A percentile compares a stretch with the other conserved stretches of the same genome.
phyloP scores from a whole-genome alignment of 2,888 invertebrate species.

The Morpho achilles region DNA sequence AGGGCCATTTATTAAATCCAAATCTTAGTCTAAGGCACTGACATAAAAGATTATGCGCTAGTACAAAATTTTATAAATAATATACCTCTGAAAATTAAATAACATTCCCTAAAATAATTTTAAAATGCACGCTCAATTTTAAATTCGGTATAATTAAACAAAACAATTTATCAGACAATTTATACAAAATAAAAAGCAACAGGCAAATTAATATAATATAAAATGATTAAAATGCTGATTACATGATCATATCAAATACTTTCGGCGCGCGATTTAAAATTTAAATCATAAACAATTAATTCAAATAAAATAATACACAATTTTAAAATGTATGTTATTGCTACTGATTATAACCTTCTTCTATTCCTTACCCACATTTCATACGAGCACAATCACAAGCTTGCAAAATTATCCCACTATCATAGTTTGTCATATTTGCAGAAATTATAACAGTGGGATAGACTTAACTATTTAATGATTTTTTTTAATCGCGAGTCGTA shows the following conservation, averaged over 20 bases:
- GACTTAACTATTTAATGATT: background rate
- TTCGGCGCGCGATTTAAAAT: slow-evolving; percentile 12
- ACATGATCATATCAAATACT: slow-evolving; percentile 23
- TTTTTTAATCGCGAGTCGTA: slow-evolving; percentile 14
- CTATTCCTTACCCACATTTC: too few relatives aligned
- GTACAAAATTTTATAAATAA: slow-evolving; percentile 59
- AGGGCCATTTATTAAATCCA: slow-evolving; percentile 50
- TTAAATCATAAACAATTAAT: background rate
- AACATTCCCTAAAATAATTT: slow-evolving; percentile 64
- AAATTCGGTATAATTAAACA: slow-evolving; percentile 48
- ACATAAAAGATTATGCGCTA: slow-evolving; percentile 67
- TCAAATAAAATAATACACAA: too few relatives aligned
- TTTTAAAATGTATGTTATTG: too few relatives aligned
- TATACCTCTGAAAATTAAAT: slow-evolving; percentile 66
- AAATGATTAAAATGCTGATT: slow-evolving; percentile 12
- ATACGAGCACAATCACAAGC: too few relatives aligned
- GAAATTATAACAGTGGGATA: too few relatives aligned
- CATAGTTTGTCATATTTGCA: too few relatives aligned
- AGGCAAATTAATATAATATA: slow-evolving; percentile 6
- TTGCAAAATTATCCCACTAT: too few relatives aligned
- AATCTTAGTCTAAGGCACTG: slow-evolving; percentile 74
- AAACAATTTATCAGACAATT: slow-evolving; percentile 6
- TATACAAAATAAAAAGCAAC: slow-evolving; percentile 16
- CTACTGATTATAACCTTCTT: too few relatives aligned
- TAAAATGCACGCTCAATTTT: slow-evolving; percentile 49